Evolutionary conservation across 2,888 invertebrate genomes (phyloP).

Genomic region (Lagria hirta): DNA sequence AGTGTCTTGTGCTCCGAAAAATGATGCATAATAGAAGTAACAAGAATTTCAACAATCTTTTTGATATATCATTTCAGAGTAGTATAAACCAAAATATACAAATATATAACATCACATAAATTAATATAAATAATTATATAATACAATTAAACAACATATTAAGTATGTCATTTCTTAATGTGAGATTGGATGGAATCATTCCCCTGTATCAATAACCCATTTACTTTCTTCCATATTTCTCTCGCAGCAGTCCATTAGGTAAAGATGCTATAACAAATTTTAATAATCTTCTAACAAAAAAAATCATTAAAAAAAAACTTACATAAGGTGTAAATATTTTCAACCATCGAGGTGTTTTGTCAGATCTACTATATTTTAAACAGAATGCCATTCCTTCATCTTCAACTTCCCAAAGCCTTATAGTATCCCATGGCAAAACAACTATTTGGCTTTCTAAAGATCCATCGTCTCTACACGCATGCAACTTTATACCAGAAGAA

Average conservation of each 20-base stretch:
- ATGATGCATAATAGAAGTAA: slow-evolving; percentile 16
- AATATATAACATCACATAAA: slow-evolving; percentile 24
- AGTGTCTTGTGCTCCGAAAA: slow-evolving; percentile 19
- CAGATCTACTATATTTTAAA: slow-evolving; percentile 80
- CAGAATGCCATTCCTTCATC: slow-evolving; percentile 91
- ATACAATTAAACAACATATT: slow-evolving; percentile 27
- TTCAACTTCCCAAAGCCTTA: slow-evolving; percentile 85
- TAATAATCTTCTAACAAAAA: slow-evolving; percentile 41
- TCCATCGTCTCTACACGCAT: slow-evolving; percentile 83
- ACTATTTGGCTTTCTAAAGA: slow-evolving; percentile 73
- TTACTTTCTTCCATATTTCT: slow-evolving; percentile 90
- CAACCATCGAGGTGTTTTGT: slow-evolving; percentile 80
- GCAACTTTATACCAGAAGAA: slow-evolving; percentile 69
- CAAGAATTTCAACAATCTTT: slow-evolving; percentile 18
- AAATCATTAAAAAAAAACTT: slow-evolving; percentile 54
- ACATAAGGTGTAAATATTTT: slow-evolving; percentile 89
- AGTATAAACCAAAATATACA: slow-evolving; percentile 18
- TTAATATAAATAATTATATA: slow-evolving; percentile 23
- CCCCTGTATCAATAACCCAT: slow-evolving; percentile 81
- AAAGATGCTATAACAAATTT: slow-evolving; percentile 70
- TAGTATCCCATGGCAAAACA: slow-evolving; percentile 80
- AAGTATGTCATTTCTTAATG: slow-evolving; percentile 21
- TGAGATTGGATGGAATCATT: slow-evolving; percentile 58
- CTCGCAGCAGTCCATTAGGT: slow-evolving; percentile 92
- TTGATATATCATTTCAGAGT: slow-evolving; percentile 10